Percentiles rank a stretch among this genome's conserved stretches.
Evolutionary conservation across 2,113 vertebrate genomes (phyloP).

Genomic region (Setophaga coronata): DNA sequence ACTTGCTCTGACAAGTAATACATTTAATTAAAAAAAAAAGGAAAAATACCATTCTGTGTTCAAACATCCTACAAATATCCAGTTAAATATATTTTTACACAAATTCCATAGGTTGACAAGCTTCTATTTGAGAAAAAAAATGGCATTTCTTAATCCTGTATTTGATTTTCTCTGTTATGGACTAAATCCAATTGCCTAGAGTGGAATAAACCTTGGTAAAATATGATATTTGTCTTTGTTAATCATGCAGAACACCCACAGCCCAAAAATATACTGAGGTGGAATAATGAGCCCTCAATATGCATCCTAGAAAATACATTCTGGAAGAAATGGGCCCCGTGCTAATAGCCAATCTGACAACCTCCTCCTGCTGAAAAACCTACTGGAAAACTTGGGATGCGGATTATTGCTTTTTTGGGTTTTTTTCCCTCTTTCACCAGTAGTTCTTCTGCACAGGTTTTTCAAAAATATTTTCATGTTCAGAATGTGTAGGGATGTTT

Average conservation of each 20-base stretch:
- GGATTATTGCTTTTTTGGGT: not conserved
- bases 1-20: not conserved
- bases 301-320: not conserved
- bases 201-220: constrained; percentile 32
- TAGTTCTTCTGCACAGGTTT: not conserved
- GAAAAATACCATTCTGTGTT: not conserved
- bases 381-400: not conserved
- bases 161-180: constrained; percentile 43
- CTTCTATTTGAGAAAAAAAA: constrained; percentile 48
- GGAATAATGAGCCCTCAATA: not conserved
- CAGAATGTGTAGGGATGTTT: not conserved
- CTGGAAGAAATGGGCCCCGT: not conserved
- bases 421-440: not conserved
- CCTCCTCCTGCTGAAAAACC: not conserved
- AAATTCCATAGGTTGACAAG: constrained; percentile 19
- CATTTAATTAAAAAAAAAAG: not conserved
- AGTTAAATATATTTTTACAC: constrained; percentile 27
- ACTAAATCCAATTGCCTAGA: constrained; percentile 30
- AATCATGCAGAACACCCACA: constrained; percentile 8
- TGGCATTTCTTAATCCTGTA: constrained; percentile 25
- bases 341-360: not conserved
- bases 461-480: not conserved
- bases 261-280: not conserved
- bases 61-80: not conserved
- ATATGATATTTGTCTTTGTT: constrained; percentile 46